These are phyloP conservation scores for Xylocopa sonorina DNA, from an alignment of 1,140 invertebrate species.

Conservation along the genomic window DNA sequence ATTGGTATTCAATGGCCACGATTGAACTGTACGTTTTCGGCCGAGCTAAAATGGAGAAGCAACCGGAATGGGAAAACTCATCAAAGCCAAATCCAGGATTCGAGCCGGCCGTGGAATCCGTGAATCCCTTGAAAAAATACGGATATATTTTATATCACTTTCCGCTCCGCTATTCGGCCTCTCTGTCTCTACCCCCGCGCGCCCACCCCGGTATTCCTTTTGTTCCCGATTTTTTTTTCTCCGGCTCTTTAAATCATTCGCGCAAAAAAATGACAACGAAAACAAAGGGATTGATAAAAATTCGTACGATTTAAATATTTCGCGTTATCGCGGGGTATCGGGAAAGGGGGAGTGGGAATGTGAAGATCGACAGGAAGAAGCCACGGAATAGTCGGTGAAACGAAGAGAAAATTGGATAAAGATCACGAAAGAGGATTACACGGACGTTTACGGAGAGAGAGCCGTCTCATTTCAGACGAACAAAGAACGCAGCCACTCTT, in stretches of 20 bases:
- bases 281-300: conserved; percentile 33
- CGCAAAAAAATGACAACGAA: conserved; percentile 1
- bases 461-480: neutral
- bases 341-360: too few species aligned
- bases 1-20: conserved; percentile 75
- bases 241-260: neutral
- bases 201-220: neutral
- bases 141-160: conserved; percentile 75
- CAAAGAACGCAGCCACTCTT: neutral
- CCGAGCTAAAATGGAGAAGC: conserved; percentile 50
- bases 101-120: conserved; percentile 42
- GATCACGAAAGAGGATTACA: neutral
- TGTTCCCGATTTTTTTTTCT: neutral
- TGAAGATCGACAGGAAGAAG: neutral
- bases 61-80: conserved; percentile 68
- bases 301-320: neutral
- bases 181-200: neutral
- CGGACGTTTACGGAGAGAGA: neutral
- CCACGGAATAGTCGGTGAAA: neutral
- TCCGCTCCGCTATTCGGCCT: conserved; percentile 46
- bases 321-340: neutral
- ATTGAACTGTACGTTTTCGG: conserved; percentile 72
- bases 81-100: conserved; percentile 75
- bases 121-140: conserved; percentile 74
- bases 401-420: conserved; percentile 1